Percentiles rank a stretch among this genome's conserved stretches.
Evolutionary conservation across 2,797 vertebrate genomes (phyloP).

Genomic region (Scarus forsteni): DNA sequence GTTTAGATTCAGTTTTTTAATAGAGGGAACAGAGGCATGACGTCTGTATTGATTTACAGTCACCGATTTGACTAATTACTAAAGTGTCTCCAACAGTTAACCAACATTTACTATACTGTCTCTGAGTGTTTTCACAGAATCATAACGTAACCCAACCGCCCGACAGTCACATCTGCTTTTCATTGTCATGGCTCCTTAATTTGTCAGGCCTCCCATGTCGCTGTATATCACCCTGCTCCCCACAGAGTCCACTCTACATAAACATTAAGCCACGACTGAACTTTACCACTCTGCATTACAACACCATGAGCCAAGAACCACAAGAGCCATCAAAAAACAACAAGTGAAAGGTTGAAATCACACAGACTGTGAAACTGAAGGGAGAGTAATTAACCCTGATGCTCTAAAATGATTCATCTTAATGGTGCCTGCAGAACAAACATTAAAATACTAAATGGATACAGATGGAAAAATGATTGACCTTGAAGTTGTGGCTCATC

Average conservation of each 20-base stretch:
- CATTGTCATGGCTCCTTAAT: conserved; percentile 71
- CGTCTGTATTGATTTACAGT: no score
- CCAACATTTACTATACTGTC: conserved; percentile 39
- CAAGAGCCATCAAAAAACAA: conserved; percentile 46
- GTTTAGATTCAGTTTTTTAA: no score
- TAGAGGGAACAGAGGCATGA: no score
- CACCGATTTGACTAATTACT: conserved; percentile 33
- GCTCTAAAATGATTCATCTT: conserved; percentile 33
- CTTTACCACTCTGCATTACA: conserved; percentile 48
- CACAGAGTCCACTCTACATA: conserved; percentile 35
- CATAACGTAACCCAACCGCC: conserved; percentile 64
- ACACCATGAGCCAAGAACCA: conserved; percentile 46
- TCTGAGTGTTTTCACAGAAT: conserved; percentile 54
- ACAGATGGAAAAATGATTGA: conserved; percentile 59
- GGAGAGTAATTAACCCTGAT: conserved; percentile 15
- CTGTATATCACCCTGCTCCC: conserved; percentile 65
- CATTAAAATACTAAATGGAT: conserved; percentile 52
- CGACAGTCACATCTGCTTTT: conserved; percentile 80
- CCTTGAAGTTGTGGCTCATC: conserved; percentile 42
- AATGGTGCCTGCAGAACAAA: conserved; percentile 34
- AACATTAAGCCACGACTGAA: conserved; percentile 61
- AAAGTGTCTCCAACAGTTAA: conserved; percentile 48
- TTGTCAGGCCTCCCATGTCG: conserved; percentile 64
- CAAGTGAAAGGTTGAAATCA: conserved; percentile 38
- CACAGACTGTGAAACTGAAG: conserved; percentile 34